phyloP scores from a whole-genome alignment of 2,888 invertebrate genomes.

The Nephrotoma guestfalica region DNA sequence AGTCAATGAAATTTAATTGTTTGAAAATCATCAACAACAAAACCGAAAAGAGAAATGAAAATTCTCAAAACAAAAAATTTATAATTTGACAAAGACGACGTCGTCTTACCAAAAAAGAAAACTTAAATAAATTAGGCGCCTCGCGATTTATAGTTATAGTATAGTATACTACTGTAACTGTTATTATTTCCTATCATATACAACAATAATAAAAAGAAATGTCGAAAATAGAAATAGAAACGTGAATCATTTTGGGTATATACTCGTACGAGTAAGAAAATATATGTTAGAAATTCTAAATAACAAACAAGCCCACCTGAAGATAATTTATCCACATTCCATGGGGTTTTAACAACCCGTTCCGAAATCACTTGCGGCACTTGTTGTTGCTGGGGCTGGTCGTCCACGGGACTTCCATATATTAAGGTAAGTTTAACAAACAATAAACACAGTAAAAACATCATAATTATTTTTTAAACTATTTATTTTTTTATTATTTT shows the following conservation, averaged over 20 bases:
- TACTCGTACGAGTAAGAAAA: background rate
- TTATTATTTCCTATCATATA: background rate
- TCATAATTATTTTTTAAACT: background rate
- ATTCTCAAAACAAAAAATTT: background rate
- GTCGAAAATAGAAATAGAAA: background rate
- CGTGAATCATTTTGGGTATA: background rate
- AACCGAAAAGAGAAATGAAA: background rate
- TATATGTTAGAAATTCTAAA: background rate
- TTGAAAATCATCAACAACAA: background rate
- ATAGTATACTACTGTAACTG: background rate
- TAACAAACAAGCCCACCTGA: background rate
- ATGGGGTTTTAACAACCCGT: slow-evolving; percentile 1
- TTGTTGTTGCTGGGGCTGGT: background rate
- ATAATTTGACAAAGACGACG: background rate
- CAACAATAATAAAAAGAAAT: background rate
- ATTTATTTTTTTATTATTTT: background rate
- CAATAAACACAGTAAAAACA: background rate
- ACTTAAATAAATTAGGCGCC: background rate
- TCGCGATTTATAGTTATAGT: background rate
- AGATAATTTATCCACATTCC: slow-evolving; percentile 4
- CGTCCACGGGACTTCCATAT: background rate
- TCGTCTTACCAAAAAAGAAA: background rate
- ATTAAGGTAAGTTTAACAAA: background rate
- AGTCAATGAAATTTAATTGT: background rate
- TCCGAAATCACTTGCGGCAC: background rate